Conservation (phyloP, 2,797 vertebrate genomes). For the Acanthopagrus latus region DNA sequence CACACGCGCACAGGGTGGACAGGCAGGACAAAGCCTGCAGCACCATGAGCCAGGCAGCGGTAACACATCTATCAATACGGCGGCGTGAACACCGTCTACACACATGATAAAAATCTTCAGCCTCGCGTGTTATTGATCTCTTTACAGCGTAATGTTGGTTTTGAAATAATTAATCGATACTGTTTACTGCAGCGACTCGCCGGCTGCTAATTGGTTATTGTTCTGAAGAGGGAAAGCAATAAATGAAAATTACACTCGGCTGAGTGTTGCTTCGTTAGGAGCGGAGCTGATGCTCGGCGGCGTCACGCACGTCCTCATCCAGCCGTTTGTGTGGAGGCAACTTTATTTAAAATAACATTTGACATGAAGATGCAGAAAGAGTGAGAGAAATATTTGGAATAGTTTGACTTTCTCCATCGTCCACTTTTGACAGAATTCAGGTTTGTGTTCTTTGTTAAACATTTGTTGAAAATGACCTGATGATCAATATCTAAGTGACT, state of each 20-base stretch:
- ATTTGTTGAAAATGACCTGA: too few species aligned
- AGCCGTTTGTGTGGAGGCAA: background rate
- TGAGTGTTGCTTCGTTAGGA: background rate
- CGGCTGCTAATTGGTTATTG: constrained; percentile 38
- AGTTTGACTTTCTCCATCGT: too few species aligned
- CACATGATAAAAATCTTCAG: constrained; percentile 14
- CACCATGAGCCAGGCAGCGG: constrained; percentile 5
- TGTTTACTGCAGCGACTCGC: background rate
- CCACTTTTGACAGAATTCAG: too few species aligned
- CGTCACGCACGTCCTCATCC: background rate
- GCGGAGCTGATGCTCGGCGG: background rate
- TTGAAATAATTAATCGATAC: constrained; percentile 28
- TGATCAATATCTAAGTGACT: too few species aligned
- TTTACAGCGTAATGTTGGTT: background rate
- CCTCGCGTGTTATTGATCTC: constrained; percentile 19
- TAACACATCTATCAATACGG: constrained; percentile 51
- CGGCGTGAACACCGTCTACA: constrained; percentile 14
- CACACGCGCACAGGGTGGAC: constrained; percentile 8
- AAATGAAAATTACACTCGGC: constrained; percentile 15
- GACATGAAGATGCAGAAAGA: too few species aligned
- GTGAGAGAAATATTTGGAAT: too few species aligned
- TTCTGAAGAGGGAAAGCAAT: constrained; percentile 20
- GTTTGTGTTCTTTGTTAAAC: too few species aligned
- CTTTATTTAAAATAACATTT: too few species aligned
- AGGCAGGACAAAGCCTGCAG: constrained; percentile 50